Base-by-base conservation (phyloP, 1,140 invertebrate genomes). In the Zaprionus vittiger region DNA sequence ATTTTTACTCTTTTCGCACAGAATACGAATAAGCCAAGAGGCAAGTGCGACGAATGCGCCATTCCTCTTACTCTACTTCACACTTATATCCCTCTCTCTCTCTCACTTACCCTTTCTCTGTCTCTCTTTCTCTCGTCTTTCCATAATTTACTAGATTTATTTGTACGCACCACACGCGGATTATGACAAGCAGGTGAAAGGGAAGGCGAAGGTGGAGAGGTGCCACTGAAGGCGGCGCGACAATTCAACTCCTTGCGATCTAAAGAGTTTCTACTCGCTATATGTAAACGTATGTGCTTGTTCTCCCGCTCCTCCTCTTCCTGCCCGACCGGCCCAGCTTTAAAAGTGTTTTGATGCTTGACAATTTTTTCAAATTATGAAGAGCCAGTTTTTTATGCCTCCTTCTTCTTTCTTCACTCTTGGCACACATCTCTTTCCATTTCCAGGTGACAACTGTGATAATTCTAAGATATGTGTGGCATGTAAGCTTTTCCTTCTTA, bases 131-230 rank as follows among this genome's bases (percentile, higher is more conserved):
- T 66, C 59, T 71, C 71, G 54, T 68, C 70, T 55, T 55, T 65
- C 47, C 85, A 89, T 85, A 89, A 90, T 89, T 89, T 90, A 90
- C 84, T 85, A 90, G 85, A 90, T 89, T 89, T 89, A 90, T 89
- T 90, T 82, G 70, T 76, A 89, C 85, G 85, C 85, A 89, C 72
- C 66, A 73, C 81, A 89, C 82, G 82, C 67, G 79, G 69, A 65
- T 66, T 70, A 65, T 54, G 71, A 63, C 65, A 78, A 56, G 31
- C 44, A 47, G 55, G 63, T 44, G 57, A 47, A 15, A 31, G 52
- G 26, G 17, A 55, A 28, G 12, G 24, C 44, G 9, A 20, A 34
- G 20, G 44, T 77, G 78, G 38, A 41, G 6, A 7, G 38, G 5
- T 44, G 41, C 41, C n/a, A 44, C 41, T n/a, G 38, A 3, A n/a